phyloP scores from a whole-genome alignment of 2,113 vertebrate genomes.

The Todiramphus saurophagus region DNA sequence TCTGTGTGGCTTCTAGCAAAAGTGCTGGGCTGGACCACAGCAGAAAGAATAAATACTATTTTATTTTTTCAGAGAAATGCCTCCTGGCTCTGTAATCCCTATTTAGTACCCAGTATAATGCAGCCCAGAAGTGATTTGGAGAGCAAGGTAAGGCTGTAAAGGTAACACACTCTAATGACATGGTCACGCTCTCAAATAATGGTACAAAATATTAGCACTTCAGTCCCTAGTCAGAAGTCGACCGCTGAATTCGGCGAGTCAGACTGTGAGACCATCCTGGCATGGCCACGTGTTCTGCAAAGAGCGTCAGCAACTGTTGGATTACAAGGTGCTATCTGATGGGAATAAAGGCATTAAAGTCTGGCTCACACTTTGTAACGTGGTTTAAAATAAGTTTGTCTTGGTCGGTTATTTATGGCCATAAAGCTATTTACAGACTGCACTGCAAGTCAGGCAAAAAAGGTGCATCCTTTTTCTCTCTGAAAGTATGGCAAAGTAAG shows the following conservation, averaged over 20 bases:
- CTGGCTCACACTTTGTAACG: neutral
- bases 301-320: neutral
- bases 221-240: neutral
- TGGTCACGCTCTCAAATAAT: neutral
- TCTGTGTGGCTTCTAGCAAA: neutral
- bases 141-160: neutral
- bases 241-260: neutral
- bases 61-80: neutral
- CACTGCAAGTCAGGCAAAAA: neutral
- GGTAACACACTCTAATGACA: neutral
- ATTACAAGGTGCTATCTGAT: neutral
- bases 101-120: neutral
- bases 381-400: neutral
- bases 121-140: neutral
- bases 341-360: neutral
- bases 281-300: neutral
- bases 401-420: neutral
- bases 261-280: fast-evolving
- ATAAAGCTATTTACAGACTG: neutral
- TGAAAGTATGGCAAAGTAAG: neutral
- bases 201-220: neutral
- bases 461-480: neutral
- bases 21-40: neutral
- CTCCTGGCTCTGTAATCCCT: neutral
- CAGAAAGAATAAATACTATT: neutral